A percentile compares a stretch with the other conserved stretches of the same genome.
Conservation (phyloP, 2,797 vertebrate species). For the Neosilurus hyrtlii region DNA sequence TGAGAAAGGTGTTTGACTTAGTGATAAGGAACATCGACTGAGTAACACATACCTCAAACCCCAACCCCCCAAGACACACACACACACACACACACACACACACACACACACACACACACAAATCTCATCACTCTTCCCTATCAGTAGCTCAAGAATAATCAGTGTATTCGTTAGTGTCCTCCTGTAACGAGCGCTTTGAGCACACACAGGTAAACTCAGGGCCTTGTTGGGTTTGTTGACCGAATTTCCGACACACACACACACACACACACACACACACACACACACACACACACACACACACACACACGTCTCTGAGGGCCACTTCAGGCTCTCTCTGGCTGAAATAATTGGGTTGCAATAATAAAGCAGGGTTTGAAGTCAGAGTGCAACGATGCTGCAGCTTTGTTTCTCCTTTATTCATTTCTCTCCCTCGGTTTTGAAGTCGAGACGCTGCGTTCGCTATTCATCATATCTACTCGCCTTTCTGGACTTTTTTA, state of each 20-base stretch:
- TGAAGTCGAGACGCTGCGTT: constrained; percentile 48
- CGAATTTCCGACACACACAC: background rate
- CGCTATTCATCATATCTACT: constrained; percentile 64
- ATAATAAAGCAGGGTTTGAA: constrained; percentile 62
- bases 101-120: constrained; percentile 14
- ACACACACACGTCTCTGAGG: constrained; percentile 67
- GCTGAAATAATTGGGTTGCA: constrained; percentile 75
- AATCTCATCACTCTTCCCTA: background rate
- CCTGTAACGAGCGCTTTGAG: constrained; percentile 60
- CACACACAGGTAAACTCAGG: constrained; percentile 62
- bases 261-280: constrained; percentile 67
- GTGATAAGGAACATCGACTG: constrained; percentile 44
- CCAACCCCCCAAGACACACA: constrained; percentile 28
- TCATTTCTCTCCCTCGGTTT: constrained; percentile 61
- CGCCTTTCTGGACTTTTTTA: constrained; percentile 47
- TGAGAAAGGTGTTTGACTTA: constrained; percentile 36
- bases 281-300: constrained; percentile 66
- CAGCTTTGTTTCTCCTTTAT: constrained; percentile 40
- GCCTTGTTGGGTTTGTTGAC: constrained; percentile 51
- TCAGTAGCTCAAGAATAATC: constrained; percentile 12
- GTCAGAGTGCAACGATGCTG: constrained; percentile 62
- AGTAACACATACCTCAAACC: constrained; percentile 1
- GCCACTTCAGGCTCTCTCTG: constrained; percentile 69
- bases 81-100: constrained; percentile 20
- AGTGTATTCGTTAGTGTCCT: constrained; percentile 28